A percentile compares a stretch with the other conserved stretches of the same genome.
Conservation (phyloP, 1,140 invertebrate species). For the Neuroterus valhalla region DNA sequence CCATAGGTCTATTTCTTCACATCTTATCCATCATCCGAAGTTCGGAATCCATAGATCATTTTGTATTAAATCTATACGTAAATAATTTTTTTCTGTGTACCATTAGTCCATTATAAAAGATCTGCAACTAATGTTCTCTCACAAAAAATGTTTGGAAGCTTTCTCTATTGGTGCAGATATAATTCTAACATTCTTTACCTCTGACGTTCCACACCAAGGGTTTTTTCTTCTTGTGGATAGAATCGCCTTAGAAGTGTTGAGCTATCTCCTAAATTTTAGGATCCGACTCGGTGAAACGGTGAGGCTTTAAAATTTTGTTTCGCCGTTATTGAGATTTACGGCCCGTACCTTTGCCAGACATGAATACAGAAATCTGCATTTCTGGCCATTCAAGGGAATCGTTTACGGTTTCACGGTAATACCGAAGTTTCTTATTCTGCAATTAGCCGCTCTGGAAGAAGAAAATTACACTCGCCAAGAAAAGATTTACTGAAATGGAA, state of each 20-base stretch:
- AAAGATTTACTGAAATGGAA: too few relatives aligned
- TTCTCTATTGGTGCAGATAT: too few relatives aligned
- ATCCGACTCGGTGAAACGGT: conserved; percentile 32
- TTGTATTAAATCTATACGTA: too few relatives aligned
- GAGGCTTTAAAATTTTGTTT: conserved; percentile 46
- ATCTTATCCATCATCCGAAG: too few relatives aligned
- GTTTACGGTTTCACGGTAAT: conserved; percentile 43
- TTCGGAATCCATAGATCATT: too few relatives aligned
- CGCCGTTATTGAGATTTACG: conserved; percentile 48
- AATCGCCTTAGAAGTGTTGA: conserved; percentile 41
- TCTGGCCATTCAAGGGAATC: conserved; percentile 44
- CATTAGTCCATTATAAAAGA: too few relatives aligned
- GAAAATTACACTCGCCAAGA: conserved; percentile 34
- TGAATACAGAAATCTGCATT: conserved; percentile 53
- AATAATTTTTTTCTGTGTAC: too few relatives aligned
- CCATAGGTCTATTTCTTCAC: too few relatives aligned
- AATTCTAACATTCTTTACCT: conserved; percentile 14
- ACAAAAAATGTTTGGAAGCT: too few relatives aligned
- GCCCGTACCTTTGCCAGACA: conserved; percentile 45
- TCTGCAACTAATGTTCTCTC: too few relatives aligned
- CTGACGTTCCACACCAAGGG: conserved; percentile 17
- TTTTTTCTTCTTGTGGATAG: conserved; percentile 37
- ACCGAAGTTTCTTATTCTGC: conserved; percentile 45
- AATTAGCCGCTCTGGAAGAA: conserved; percentile 8
- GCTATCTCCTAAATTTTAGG: conserved; percentile 33